Percentiles rank a stretch among this genome's conserved stretches.
phyloP scores from a whole-genome alignment of 2,113 vertebrate species.

The Varanus salvator region DNA sequence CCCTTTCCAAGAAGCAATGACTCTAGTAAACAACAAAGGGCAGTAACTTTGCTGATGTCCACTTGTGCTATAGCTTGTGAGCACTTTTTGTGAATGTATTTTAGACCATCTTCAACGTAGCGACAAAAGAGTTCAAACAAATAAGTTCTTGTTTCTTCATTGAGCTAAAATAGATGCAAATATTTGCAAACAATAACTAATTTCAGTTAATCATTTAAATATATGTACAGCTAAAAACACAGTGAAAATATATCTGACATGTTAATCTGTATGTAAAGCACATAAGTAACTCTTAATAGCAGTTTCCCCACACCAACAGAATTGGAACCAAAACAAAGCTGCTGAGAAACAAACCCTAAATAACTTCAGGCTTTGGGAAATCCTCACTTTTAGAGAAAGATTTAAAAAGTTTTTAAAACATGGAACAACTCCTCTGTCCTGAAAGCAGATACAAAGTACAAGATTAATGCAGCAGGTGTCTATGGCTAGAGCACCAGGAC shows the following conservation, averaged over 20 bases:
- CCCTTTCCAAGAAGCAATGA: constrained; percentile 80
- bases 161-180: constrained; percentile 69
- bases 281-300: not conserved
- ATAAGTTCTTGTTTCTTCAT: constrained; percentile 72
- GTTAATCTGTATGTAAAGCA: not conserved
- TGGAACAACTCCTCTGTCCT: too few relatives aligned
- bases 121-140: constrained; percentile 82
- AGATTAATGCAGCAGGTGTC: too few relatives aligned
- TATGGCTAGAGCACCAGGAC: too few relatives aligned
- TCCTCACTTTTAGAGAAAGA: not conserved
- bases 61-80: constrained; percentile 86
- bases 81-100: constrained; percentile 82
- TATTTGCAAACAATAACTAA: not conserved
- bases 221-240: not conserved
- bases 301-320: not conserved
- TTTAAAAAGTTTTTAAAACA: not conserved
- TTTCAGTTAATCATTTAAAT: not conserved
- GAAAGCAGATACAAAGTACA: too few relatives aligned
- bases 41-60: constrained; percentile 89
- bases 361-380: too few relatives aligned
- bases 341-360: not conserved
- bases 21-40: constrained; percentile 86
- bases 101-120: constrained; percentile 85
- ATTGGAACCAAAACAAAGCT: not conserved
- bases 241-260: not conserved